Base-by-base conservation (phyloP, 2,888 invertebrate species). In the Halocaridina rubra region DNA sequence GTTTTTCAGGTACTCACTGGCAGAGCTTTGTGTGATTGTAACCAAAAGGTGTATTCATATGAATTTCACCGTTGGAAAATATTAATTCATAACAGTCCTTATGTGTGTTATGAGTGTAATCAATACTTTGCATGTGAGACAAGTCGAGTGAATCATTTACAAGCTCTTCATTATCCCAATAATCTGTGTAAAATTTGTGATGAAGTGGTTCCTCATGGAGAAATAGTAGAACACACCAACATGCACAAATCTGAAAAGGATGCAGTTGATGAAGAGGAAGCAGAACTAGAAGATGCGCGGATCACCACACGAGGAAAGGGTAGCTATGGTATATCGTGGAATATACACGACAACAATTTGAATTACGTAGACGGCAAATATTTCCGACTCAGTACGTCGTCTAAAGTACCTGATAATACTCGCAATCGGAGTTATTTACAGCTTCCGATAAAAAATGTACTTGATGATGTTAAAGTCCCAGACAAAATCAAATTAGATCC, bases 321-420 rank as follows among this genome's bases (percentile, higher is more conserved):
- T 22, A 59, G 71, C 64, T 81, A 59, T 24, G 69, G 82, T 10
- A 19, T 85, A 13, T 84, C 87, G 1, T 81, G 76, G 80, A 87
- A 87, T 80, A 85, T 80, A 19, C 77, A 80, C 24, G 85, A 87
- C 46, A 87, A 87, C 76, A 67, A 61, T 13, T 30, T 84, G 7
- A 87, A 87, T 46, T 85, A 84, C 24, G 46, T 87, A 32, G 87
- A 87, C 80, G 87, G 87, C 32, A 85, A 85, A 61, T 29, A 71
- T 64, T 85, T 85, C 33, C 46, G 80, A 29, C 32, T 87, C 22
- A 71, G 30, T 19, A 61, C 80, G 27, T 7, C 30, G 13, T 22
- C 29, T n/a, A 78, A 80, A 78, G 67, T 82, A 27, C 13, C 4
- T 13, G 78, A 86, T 39, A 24, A 64, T 24, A 71, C 67, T 57